phyloP scores from a whole-genome alignment of 2,888 invertebrate genomes.

The Eulithis testata region DNA sequence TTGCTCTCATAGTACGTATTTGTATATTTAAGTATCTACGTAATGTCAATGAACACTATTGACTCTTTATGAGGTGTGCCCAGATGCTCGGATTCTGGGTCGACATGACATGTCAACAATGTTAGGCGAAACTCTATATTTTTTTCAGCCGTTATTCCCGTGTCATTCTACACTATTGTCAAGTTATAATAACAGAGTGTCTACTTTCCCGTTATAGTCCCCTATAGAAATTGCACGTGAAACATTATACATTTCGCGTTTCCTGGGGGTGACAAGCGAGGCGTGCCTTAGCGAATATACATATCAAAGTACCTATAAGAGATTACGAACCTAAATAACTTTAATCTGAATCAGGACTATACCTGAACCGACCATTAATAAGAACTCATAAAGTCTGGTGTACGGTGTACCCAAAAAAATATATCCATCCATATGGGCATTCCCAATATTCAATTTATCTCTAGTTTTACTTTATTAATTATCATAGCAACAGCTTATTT shows the following conservation, averaged over 20 bases:
- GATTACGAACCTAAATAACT: not conserved
- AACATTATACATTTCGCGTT: slow-evolving; percentile 34
- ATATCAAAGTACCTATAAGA: not conserved
- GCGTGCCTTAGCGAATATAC: not conserved
- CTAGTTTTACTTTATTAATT: too few species aligned
- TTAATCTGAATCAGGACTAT: not conserved
- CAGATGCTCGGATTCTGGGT: slow-evolving; percentile 13
- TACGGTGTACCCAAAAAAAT: too few species aligned
- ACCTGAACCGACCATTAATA: too few species aligned
- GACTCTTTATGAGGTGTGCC: not conserved
- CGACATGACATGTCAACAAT: slow-evolving; percentile 15
- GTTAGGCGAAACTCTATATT: slow-evolving; percentile 1
- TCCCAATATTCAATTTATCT: too few species aligned
- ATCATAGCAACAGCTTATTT: too few species aligned
- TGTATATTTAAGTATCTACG: not conserved
- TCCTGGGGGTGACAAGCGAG: slow-evolving; percentile 6
- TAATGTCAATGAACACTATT: not conserved
- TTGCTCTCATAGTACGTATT: not conserved
- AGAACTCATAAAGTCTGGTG: too few species aligned
- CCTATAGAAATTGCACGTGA: slow-evolving; percentile 35
- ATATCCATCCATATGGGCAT: too few species aligned
- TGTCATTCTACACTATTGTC: slow-evolving; percentile 43
- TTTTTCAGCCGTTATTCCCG: slow-evolving; percentile 24
- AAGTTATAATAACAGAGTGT: slow-evolving; percentile 33
- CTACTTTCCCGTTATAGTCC: slow-evolving; percentile 37